A percentile compares a stretch with the other conserved stretches of the same genome.
phyloP scores from a whole-genome alignment of 2,797 vertebrate species.

The Epinephelus coioides region DNA sequence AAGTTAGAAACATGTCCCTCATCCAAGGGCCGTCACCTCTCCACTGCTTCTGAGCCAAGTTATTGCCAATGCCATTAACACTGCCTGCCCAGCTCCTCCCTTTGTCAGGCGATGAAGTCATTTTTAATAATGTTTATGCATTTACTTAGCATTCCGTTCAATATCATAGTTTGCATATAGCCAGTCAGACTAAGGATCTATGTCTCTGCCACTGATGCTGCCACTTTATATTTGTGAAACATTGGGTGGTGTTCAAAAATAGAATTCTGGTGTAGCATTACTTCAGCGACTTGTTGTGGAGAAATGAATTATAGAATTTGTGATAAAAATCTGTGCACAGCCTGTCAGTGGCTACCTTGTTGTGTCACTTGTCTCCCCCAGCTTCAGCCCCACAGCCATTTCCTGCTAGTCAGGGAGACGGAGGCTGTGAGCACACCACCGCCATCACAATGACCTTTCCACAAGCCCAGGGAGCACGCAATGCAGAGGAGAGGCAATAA shows the following conservation, averaged over 20 bases:
- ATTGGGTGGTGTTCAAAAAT: slow-evolving; percentile 29
- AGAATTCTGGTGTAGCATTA: slow-evolving; percentile 24
- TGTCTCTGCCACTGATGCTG: not conserved
- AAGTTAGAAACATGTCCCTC: slow-evolving; percentile 27
- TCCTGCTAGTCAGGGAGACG: slow-evolving; percentile 69
- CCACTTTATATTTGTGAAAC: slow-evolving; percentile 11
- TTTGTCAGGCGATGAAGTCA: slow-evolving; percentile 25
- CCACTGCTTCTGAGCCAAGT: slow-evolving; percentile 28
- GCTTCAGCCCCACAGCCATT: slow-evolving; percentile 63
- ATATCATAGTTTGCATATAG: slow-evolving; percentile 29
- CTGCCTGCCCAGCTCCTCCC: slow-evolving; percentile 5
- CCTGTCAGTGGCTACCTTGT: slow-evolving; percentile 39
- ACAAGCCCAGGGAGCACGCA: slow-evolving; percentile 82
- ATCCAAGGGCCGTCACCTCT: slow-evolving; percentile 19
- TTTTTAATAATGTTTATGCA: slow-evolving; percentile 48
- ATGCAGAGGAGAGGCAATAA: slow-evolving; percentile 89
- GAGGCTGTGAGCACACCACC: slow-evolving; percentile 67
- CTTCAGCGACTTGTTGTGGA: slow-evolving; percentile 34
- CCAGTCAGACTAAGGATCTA: slow-evolving; percentile 11
- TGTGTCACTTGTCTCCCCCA: slow-evolving; percentile 52
- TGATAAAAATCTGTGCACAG: slow-evolving; percentile 40
- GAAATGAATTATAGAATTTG: slow-evolving; percentile 39
- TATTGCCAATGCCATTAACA: slow-evolving; percentile 32
- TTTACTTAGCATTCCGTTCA: slow-evolving; percentile 29
- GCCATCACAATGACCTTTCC: slow-evolving; percentile 87